Percentiles rank a stretch among this genome's conserved stretches.
These are phyloP conservation scores for Semnopithecus entellus DNA, from an alignment of 2,113 vertebrate species.

Conservation along the genomic window DNA sequence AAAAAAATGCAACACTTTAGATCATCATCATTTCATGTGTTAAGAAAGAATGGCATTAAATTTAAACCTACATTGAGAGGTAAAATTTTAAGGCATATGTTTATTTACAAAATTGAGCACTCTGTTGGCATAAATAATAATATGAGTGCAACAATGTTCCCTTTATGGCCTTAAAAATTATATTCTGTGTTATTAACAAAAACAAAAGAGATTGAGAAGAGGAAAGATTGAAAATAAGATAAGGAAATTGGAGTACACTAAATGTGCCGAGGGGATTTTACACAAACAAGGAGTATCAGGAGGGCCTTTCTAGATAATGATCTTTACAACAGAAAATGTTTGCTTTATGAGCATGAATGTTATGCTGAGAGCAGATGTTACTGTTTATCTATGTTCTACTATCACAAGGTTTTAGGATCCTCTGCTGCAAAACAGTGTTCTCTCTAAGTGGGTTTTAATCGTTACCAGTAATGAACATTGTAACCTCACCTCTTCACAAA, in stretches of 20 bases:
- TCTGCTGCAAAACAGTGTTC: neutral
- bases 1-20: neutral
- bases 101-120: neutral
- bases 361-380: constrained; percentile 39
- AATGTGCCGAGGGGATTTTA: neutral
- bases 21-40: neutral
- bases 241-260: neutral
- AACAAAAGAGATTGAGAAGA: neutral
- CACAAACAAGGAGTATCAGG: neutral
- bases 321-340: neutral
- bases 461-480: neutral
- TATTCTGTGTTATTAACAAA: neutral
- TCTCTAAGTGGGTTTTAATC: neutral
- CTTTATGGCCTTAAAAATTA: constrained; percentile 8
- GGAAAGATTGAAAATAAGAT: neutral
- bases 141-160: neutral
- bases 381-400: neutral
- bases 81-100: neutral
- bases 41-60: neutral
- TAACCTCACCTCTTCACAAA: neutral
- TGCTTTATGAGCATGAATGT: neutral
- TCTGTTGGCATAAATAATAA: neutral
- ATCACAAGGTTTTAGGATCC: neutral
- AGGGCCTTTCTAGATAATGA: neutral
- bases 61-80: neutral